phyloP scores from a whole-genome alignment of 2,113 vertebrate genomes.

The Pimephales promelas region DNA sequence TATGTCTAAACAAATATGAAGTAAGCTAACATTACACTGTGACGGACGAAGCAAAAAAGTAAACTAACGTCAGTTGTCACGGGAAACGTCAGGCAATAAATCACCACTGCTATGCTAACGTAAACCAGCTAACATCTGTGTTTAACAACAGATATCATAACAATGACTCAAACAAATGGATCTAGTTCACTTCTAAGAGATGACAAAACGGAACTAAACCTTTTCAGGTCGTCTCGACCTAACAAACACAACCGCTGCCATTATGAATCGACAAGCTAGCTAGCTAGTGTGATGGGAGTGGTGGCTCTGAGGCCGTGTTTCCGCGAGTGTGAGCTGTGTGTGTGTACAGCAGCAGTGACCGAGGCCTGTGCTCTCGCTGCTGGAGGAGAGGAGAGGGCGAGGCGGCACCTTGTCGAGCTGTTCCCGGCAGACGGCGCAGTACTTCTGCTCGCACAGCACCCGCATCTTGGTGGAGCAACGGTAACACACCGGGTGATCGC shows the following conservation, averaged over 20 bases:
- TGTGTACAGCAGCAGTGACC: not conserved
- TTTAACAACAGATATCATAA: not conserved
- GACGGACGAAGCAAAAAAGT: not conserved
- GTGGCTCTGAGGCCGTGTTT: not conserved
- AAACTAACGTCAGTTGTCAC: not conserved
- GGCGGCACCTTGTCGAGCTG: constrained; percentile 89
- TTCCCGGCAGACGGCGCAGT: constrained; percentile 97
- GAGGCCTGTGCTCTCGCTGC: not conserved
- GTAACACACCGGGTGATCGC: constrained; percentile 96
- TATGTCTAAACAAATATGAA: not conserved
- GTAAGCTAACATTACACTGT: not conserved
- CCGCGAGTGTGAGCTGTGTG: not conserved
- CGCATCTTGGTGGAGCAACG: constrained; percentile 98
- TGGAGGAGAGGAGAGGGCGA: not conserved
- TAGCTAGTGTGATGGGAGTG: not conserved
- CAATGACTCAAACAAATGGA: no score
- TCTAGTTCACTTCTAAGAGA: not conserved
- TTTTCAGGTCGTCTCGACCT: not conserved
- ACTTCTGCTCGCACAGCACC: constrained; percentile 92
- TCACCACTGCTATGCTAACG: not conserved
- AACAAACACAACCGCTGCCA: not conserved
- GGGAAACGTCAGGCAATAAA: not conserved
- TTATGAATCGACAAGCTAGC: not conserved
- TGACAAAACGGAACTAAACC: not conserved
- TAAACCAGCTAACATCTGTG: not conserved